These are phyloP conservation scores for Sparidentex hasta DNA, from an alignment of 2,797 vertebrate genomes.

Conservation along the genomic window DNA sequence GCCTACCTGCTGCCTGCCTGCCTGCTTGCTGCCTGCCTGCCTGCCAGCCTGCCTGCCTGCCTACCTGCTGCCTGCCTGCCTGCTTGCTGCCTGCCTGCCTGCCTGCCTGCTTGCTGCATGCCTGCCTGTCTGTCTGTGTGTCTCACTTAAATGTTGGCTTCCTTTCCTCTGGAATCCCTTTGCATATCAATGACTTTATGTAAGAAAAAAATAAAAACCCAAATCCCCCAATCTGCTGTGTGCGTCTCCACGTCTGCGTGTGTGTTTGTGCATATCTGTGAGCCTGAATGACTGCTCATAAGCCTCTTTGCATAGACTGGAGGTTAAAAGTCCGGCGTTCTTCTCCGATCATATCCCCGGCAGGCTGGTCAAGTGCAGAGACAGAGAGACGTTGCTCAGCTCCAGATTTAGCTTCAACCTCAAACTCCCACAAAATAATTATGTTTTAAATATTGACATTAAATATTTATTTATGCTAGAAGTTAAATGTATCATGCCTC, in stretches of 20 bases:
- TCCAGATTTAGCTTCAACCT: too few species aligned
- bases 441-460: too few species aligned
- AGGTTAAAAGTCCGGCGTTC: slow-evolving; percentile 57
- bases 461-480: too few species aligned
- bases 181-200: slow-evolving; percentile 71
- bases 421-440: too few species aligned
- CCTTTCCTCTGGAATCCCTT: slow-evolving; percentile 61
- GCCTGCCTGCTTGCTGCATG: background rate
- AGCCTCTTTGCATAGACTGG: slow-evolving; percentile 45
- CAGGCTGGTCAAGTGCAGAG: slow-evolving; percentile 34
- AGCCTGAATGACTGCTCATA: slow-evolving; percentile 32
- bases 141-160: slow-evolving; percentile 40
- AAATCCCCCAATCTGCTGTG: slow-evolving; percentile 46
- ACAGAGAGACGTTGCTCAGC: slow-evolving; percentile 22
- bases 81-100: too few species aligned
- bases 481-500: too few species aligned
- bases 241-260: slow-evolving; percentile 3
- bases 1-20: too few species aligned
- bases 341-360: slow-evolving; percentile 55
- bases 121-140: slow-evolving; percentile 31
- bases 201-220: slow-evolving; percentile 64
- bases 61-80: too few species aligned
- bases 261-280: slow-evolving; percentile 14
- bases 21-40: too few species aligned
- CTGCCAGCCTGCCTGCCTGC: too few species aligned